Evolutionary conservation across 2,888 invertebrate genomes (phyloP).

Genomic region (Microdon myrmicae): DNA sequence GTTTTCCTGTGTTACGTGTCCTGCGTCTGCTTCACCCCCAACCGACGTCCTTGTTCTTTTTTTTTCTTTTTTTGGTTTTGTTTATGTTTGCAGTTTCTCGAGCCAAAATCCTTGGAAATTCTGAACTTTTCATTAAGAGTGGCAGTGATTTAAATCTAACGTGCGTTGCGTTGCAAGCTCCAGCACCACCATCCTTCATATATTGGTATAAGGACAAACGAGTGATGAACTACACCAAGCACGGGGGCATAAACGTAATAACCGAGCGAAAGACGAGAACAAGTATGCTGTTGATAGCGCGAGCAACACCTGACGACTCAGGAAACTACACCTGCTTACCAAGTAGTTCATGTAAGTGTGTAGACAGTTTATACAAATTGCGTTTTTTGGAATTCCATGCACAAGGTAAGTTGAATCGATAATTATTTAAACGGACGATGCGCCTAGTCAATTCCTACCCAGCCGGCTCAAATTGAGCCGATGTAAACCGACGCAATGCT

Average conservation of each 20-base stretch:
- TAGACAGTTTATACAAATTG: neutral
- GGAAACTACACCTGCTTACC: conserved; percentile 89
- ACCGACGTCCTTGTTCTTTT: too few species aligned
- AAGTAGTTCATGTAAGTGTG: conserved; percentile 72
- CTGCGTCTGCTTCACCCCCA: too few species aligned
- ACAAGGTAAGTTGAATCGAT: too few species aligned
- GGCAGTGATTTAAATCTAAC: conserved; percentile 90
- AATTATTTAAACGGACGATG: too few species aligned
- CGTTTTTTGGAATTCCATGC: too few species aligned
- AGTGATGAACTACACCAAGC: conserved; percentile 82
- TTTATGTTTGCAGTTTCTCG: conserved; percentile 76
- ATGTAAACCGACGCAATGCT: conserved; percentile 7
- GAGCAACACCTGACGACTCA: conserved; percentile 81
- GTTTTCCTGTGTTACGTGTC: too few species aligned
- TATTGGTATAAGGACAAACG: conserved; percentile 85
- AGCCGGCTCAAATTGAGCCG: too few species aligned
- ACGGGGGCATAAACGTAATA: conserved; percentile 84
- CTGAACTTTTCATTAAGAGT: conserved; percentile 84
- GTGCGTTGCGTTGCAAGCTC: conserved; percentile 79
- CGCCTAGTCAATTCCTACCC: too few species aligned
- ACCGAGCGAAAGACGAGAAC: conserved; percentile 84
- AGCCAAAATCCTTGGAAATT: conserved; percentile 84
- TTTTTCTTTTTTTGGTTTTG: conserved; percentile 6
- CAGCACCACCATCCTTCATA: conserved; percentile 73
- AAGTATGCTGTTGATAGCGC: conserved; percentile 81